A percentile compares a stretch with the other conserved stretches of the same genome.
Evolutionary conservation across 2,888 invertebrate species (phyloP).

Genomic region (Podabrus alpinus): DNA sequence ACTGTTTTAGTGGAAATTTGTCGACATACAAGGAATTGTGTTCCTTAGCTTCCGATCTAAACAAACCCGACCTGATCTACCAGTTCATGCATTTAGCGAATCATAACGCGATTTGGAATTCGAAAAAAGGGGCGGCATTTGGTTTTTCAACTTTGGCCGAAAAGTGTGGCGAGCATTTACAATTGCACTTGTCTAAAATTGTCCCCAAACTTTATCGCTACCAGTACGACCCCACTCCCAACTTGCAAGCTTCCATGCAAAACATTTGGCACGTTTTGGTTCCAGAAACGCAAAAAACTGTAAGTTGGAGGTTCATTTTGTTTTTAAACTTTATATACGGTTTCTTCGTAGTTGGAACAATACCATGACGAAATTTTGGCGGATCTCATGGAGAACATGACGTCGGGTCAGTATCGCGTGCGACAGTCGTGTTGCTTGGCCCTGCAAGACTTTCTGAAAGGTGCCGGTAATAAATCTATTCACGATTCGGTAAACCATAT

Average conservation of each 20-base stretch:
- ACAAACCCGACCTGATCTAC: constrained; percentile 93
- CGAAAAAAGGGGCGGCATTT: constrained; percentile 92
- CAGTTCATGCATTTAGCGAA: constrained; percentile 96
- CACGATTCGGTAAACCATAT: constrained; percentile 53
- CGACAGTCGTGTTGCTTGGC: constrained; percentile 91
- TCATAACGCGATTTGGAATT: constrained; percentile 93
- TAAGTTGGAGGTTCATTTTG: constrained; percentile 50
- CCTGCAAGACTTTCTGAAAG: constrained; percentile 80
- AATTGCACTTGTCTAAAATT: constrained; percentile 81
- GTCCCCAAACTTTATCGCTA: constrained; percentile 88
- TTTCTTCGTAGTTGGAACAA: constrained; percentile 69
- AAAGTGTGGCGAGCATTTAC: constrained; percentile 81
- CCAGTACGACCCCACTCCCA: constrained; percentile 91
- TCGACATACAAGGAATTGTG: constrained; percentile 95
- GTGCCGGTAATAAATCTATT: constrained; percentile 54
- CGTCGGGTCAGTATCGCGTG: constrained; percentile 85
- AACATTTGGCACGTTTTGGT: constrained; percentile 94
- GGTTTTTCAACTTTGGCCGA: constrained; percentile 87
- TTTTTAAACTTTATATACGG: constrained; percentile 40
- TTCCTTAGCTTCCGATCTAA: constrained; percentile 89
- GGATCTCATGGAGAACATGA: constrained; percentile 81
- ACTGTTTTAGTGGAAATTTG: constrained; percentile 71
- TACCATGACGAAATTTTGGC: constrained; percentile 80
- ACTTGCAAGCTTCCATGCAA: constrained; percentile 90
- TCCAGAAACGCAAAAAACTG: constrained; percentile 80